Percentiles rank a stretch among this genome's conserved stretches.
phyloP scores from a whole-genome alignment of 2,888 invertebrate genomes.

The Theretra japonica region DNA sequence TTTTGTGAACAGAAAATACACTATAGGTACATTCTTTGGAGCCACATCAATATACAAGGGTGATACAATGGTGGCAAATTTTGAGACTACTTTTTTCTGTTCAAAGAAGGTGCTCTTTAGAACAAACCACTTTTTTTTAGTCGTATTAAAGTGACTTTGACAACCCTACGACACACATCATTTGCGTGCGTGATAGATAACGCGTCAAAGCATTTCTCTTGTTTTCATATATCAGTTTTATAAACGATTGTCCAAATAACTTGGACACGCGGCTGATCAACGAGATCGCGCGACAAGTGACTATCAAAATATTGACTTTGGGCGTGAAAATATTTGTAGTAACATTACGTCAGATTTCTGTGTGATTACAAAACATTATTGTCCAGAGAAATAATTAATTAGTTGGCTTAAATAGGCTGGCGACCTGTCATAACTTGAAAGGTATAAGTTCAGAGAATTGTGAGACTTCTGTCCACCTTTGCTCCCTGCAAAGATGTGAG shows the following conservation, averaged over 20 bases:
- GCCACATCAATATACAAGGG: too few species aligned
- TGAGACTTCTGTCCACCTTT: too few species aligned
- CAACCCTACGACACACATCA: background rate
- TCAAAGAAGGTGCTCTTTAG: background rate
- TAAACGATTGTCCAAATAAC: background rate
- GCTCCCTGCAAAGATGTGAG: too few species aligned
- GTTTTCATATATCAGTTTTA: constrained; percentile 6
- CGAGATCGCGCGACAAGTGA: background rate
- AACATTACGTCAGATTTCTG: background rate
- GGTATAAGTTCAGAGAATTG: too few species aligned
- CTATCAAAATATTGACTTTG: background rate
- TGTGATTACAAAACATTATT: background rate
- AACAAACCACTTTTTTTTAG: too few species aligned
- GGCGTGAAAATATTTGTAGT: background rate
- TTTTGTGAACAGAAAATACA: too few species aligned
- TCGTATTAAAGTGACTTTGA: too few species aligned
- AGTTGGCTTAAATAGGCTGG: background rate
- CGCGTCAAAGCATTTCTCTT: background rate
- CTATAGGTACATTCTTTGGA: too few species aligned
- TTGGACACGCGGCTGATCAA: background rate
- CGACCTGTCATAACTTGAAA: too few species aligned
- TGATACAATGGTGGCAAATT: too few species aligned
- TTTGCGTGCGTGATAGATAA: constrained; percentile 4
- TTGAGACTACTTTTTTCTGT: too few species aligned
- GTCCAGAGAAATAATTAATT: background rate